These are phyloP conservation scores for Callyntrura sp. DNA, from an alignment of 2,888 invertebrate species.

Conservation along the genomic window DNA sequence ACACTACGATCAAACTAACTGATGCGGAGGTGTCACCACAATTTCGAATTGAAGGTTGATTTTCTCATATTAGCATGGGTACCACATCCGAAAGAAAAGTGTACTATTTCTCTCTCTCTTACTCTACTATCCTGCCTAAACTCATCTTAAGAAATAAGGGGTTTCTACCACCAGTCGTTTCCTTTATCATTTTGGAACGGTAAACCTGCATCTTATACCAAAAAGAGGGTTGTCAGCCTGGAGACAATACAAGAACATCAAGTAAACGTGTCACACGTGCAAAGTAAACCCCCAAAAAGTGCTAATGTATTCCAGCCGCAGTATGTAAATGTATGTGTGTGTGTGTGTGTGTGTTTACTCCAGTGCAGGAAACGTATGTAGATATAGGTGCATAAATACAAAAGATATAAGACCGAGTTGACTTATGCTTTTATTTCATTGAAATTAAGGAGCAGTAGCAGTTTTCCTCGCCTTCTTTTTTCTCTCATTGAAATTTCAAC, in stretches of 20 bases:
- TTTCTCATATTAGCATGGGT: constrained; percentile 84
- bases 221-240: constrained; percentile 30
- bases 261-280: constrained; percentile 62
- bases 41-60: constrained; percentile 82
- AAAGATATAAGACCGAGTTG: background rate
- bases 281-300: background rate
- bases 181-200: background rate
- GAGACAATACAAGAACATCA: constrained; percentile 46
- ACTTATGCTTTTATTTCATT: constrained; percentile 83
- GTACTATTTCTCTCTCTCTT: background rate
- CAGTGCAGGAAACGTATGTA: constrained; percentile 16
- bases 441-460: constrained; percentile 83
- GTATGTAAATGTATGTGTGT: background rate
- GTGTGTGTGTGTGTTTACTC: background rate
- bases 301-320: constrained; percentile 51
- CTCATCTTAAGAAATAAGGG: too few species aligned
- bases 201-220: background rate
- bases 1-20: background rate
- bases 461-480: constrained; percentile 64
- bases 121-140: background rate
- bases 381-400: constrained; percentile 1
- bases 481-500: constrained; percentile 45
- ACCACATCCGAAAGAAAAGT: constrained; percentile 79
- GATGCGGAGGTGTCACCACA: constrained; percentile 81
- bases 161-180: background rate